A percentile compares a stretch with the other conserved stretches of the same genome.
phyloP scores from a whole-genome alignment of 37 sponge, comb jelly and placozoan species.

The Mnemiopsis leidyi region DNA sequence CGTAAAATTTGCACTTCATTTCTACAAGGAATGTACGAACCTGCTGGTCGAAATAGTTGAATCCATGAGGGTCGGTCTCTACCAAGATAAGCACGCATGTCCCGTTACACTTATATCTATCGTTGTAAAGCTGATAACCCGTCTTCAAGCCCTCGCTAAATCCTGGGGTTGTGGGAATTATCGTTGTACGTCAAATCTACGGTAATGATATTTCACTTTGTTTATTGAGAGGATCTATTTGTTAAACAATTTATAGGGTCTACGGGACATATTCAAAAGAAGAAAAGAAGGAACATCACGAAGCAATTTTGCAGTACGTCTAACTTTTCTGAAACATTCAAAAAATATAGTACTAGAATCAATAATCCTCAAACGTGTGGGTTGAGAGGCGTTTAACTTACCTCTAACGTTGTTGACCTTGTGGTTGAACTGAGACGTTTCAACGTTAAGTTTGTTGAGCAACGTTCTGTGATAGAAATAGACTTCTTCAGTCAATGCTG shows the following conservation, averaged over 20 bases:
- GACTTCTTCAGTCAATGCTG: not conserved
- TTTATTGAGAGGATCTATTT: too few relatives aligned
- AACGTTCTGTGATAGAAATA: not conserved
- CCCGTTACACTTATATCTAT: not conserved
- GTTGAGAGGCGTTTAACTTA: not conserved
- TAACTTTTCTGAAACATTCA: too few relatives aligned
- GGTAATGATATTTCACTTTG: too few relatives aligned
- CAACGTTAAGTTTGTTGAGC: not conserved
- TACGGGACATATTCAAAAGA: too few relatives aligned
- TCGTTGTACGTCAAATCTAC: too few relatives aligned
- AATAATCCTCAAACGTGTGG: too few relatives aligned
- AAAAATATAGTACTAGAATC: too few relatives aligned
- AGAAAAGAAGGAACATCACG: too few relatives aligned
- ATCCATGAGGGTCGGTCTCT: not conserved
- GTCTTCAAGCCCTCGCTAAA: not conserved
- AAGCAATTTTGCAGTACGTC: too few relatives aligned
- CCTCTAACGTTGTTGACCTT: not conserved
- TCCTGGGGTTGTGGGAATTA: too few relatives aligned
- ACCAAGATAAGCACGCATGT: not conserved
- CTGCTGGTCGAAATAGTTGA: constrained; percentile 53
- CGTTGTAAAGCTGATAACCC: not conserved
- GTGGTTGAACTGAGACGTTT: not conserved
- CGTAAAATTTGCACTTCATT: too few relatives aligned
- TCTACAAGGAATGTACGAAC: not conserved
- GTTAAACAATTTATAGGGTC: too few relatives aligned